Evolutionary conservation across 2,113 vertebrate genomes (phyloP).

Genomic region (Periophthalmus modestus): DNA sequence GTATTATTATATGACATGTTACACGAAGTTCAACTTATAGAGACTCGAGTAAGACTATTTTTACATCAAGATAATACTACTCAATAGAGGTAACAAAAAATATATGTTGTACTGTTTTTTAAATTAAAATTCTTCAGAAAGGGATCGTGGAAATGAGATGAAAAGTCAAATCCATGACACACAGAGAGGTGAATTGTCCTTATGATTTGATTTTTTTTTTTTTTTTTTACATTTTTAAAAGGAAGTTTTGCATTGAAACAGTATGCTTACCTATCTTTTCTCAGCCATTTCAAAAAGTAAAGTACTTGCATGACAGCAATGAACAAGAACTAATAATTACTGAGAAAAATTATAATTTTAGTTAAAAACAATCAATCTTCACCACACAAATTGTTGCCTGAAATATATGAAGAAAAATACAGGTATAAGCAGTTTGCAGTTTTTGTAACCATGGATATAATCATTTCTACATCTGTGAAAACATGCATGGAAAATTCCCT

Average conservation of each 20-base stretch:
- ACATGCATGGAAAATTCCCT: conserved; percentile 7
- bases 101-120: too few relatives aligned
- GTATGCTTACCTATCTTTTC: too few relatives aligned
- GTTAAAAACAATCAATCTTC: background rate
- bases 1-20: background rate
- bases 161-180: background rate
- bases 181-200: background rate
- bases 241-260: too few relatives aligned
- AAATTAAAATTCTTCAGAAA: too few relatives aligned
- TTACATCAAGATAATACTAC: background rate
- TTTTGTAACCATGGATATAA: background rate
- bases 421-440: background rate
- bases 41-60: background rate
- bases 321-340: too few relatives aligned
- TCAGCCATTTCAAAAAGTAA: too few relatives aligned
- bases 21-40: background rate
- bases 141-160: background rate
- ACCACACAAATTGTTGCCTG: background rate
- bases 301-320: too few relatives aligned
- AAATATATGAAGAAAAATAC: background rate
- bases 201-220: too few relatives aligned
- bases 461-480: conserved; percentile 14
- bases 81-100: background rate
- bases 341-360: too few relatives aligned
- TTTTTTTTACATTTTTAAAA: too few relatives aligned